Conservation (phyloP, 2,113 vertebrate genomes). For the Mus spicilegus region DNA sequence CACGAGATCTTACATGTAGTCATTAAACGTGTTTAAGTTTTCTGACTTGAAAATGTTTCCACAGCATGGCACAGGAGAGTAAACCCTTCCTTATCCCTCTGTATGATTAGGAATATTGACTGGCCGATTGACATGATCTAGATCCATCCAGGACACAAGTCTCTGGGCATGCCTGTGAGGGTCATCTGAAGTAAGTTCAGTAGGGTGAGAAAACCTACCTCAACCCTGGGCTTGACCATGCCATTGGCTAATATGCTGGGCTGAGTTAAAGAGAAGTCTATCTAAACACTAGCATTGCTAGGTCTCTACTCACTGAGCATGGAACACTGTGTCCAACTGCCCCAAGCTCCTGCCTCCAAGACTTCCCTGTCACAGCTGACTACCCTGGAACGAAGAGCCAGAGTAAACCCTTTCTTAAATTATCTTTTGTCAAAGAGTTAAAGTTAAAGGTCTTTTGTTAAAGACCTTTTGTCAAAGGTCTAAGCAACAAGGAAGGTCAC, state of each 20-base stretch:
- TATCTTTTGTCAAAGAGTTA: background rate
- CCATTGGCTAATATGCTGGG: no score
- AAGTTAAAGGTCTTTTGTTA: no score
- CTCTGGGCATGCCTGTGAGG: background rate
- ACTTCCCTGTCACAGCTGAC: background rate
- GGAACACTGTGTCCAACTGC: background rate
- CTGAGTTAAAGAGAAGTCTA: background rate
- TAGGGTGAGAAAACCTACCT: background rate
- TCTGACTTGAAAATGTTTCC: constrained; percentile 42
- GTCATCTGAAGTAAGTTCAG: background rate
- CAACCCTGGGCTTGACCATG: background rate
- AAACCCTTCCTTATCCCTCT: background rate
- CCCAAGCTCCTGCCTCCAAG: background rate
- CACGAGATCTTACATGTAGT: constrained; percentile 46
- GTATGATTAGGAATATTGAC: background rate
- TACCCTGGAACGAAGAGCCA: background rate
- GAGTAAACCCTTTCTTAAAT: background rate
- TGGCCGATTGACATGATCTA: background rate
- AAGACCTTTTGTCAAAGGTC: no score
- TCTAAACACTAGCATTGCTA: background rate
- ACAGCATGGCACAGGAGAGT: background rate
- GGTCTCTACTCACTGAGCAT: no score
- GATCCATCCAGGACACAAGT: background rate
- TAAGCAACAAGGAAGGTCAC: background rate
- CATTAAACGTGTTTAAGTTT: background rate